Conservation (phyloP, 2,113 vertebrate species). For the Perccottus glenii region DNA sequence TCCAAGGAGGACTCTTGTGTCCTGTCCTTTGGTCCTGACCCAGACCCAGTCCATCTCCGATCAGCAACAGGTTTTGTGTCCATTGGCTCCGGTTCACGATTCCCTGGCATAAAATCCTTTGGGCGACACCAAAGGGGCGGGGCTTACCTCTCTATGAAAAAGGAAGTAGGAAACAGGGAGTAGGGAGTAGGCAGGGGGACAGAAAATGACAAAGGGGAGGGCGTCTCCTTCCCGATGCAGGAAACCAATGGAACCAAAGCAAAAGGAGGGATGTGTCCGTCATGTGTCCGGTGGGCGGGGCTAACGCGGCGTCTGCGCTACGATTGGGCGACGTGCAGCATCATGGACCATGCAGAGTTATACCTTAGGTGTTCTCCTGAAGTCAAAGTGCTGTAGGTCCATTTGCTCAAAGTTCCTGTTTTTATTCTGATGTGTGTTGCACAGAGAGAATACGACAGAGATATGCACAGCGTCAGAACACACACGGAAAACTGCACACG, state of each 20-base stretch:
- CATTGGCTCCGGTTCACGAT: background rate
- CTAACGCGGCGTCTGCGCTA: conserved; percentile 53
- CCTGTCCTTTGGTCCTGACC: no score
- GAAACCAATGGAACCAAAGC: conserved; percentile 51
- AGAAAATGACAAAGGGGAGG: conserved; percentile 4
- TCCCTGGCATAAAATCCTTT: background rate
- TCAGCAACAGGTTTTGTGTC: no score
- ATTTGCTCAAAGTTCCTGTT: conserved; percentile 99
- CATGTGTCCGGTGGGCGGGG: conserved; percentile 63
- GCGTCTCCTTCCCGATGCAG: conserved; percentile 68
- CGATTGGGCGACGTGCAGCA: conserved; percentile 95
- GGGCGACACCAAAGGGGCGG: conserved; percentile 2
- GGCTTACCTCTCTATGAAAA: conserved; percentile 13
- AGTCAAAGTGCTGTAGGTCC: conserved; percentile 99
- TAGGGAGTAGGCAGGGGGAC: conserved; percentile 12
- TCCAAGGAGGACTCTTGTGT: no score
- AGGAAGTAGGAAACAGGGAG: background rate
- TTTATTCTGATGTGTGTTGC: conserved; percentile 99
- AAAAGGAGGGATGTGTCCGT: conserved; percentile 73
- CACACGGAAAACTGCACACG: conserved; percentile 88
- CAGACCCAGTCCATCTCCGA: no score
- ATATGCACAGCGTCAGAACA: conserved; percentile 98
- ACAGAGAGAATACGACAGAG: conserved; percentile 99
- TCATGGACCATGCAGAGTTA: conserved; percentile 94
- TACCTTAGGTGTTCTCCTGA: conserved; percentile 99